Conservation (phyloP, 2,888 invertebrate genomes). For the Synergus umbraculus region DNA sequence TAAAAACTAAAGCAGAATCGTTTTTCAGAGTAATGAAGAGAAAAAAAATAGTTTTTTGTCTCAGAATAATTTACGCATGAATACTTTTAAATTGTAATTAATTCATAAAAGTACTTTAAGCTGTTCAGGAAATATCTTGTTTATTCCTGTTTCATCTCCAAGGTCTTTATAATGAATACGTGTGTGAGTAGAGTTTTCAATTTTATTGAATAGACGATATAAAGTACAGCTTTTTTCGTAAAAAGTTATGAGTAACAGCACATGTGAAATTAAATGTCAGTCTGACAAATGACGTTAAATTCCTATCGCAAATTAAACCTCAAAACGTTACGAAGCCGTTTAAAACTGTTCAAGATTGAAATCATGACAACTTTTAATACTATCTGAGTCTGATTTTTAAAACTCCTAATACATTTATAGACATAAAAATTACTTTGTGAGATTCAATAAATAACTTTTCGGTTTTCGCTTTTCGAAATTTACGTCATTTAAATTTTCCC, state of each 20-base stretch:
- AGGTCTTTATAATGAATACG: no score
- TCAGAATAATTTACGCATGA: not conserved
- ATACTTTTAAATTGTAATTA: not conserved
- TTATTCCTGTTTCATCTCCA: no score
- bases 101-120: not conserved
- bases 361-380: not conserved
- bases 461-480: no score
- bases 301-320: slow-evolving; percentile 2
- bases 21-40: not conserved
- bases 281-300: slow-evolving; percentile 1
- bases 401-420: no score
- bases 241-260: not conserved
- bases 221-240: slow-evolving; percentile 9
- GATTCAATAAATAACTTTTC: no score
- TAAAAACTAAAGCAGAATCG: slow-evolving; percentile 13
- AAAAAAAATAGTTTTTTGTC: not conserved
- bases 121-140: no score
- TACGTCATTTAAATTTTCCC: no score
- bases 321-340: not conserved
- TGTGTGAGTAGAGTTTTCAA: no score
- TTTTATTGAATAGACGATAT: not conserved
- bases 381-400: no score
- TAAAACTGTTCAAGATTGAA: not conserved
- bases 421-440: no score
- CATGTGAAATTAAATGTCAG: slow-evolving; percentile 26